Base-by-base conservation (phyloP, 1,140 invertebrate genomes). In the Eueides isabella region DNA sequence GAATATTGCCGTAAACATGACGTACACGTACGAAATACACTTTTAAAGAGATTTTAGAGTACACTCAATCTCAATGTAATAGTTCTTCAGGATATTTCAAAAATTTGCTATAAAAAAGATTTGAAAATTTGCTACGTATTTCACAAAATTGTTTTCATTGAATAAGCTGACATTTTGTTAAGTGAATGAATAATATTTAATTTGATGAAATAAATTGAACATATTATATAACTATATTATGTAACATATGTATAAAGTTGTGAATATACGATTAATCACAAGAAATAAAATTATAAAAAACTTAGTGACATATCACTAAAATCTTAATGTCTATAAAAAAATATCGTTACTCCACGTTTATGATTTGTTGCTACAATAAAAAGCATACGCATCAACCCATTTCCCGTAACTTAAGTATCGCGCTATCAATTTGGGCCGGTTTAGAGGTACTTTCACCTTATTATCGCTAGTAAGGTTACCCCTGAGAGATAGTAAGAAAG, bases 381-480 rank as follows among this genome's bases (percentile, higher is more conserved):
- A 55, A 38, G 19, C 26, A 29, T 35, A 65, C 70, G 35, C 31
- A 31, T 61, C 14, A 72, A 29, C 55, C 48, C 28, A 67, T 73
- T 69, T 61, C 61, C 26, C 63, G 11, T 74, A 55, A 28, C 67
- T 62, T 69, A 74, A 69, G 67, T 26, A 70, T 41, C 30, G 44
- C 11, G 30, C 30, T 74, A 74, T 74, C 73, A 71, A 75, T 78
- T 74, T 69, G 41, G 61, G 66, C n/a, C 72, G 66, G 14, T 68
- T 63, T 68, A 70, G 41, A 33, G 68, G 61, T 44, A 41, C 67
- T 73, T 44, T 64, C 55, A 64, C 61, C 62, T 67, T 74, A 77
- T 74, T 71, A 74, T 67, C 64, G 68, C 67, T 74, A 35, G 62
- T 38, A 74, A 74, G 67, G 38, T 77, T 74, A 71, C 70, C 48